phyloP scores from a whole-genome alignment of 2,888 invertebrate species.

The Epicampocera succincta region DNA sequence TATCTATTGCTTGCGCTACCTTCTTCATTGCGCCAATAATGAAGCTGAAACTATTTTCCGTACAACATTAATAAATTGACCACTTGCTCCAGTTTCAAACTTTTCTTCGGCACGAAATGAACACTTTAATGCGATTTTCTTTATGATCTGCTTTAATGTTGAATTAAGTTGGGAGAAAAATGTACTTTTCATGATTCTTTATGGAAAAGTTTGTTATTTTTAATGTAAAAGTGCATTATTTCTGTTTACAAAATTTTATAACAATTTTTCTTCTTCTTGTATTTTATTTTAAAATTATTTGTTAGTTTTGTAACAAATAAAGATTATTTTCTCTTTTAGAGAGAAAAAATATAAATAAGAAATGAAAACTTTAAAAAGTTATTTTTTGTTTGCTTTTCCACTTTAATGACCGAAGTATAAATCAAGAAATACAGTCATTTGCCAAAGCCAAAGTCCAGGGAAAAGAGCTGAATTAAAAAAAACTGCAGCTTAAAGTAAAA shows the following conservation, averaged over 20 bases:
- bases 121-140: conserved; percentile 9
- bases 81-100: conserved; percentile 30
- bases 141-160: conserved; percentile 1
- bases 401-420: conserved; percentile 66
- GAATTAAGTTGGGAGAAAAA: not conserved
- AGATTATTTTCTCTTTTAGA: conserved; percentile 42
- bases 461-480: conserved; percentile 4
- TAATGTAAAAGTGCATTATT: conserved; percentile 28
- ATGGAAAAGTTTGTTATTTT: conserved; percentile 39
- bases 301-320: conserved; percentile 26
- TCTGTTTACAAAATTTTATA: not conserved
- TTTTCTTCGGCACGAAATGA: not conserved
- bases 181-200: conserved; percentile 28
- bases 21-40: not conserved
- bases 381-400: conserved; percentile 3
- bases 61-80: conserved; percentile 44
- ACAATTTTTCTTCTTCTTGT: not conserved
- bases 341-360: conserved; percentile 15
- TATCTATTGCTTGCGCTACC: too few relatives aligned
- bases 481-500: conserved; percentile 3
- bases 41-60: conserved; percentile 2
- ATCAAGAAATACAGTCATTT: conserved; percentile 60
- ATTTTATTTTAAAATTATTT: conserved; percentile 28
- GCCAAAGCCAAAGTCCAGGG: conserved; percentile 3
- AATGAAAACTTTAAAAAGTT: conserved; percentile 32